A percentile compares a stretch with the other conserved stretches of the same genome.
phyloP scores from a whole-genome alignment of 2,797 vertebrate species.

The Paratrypauchen microcephalus region DNA sequence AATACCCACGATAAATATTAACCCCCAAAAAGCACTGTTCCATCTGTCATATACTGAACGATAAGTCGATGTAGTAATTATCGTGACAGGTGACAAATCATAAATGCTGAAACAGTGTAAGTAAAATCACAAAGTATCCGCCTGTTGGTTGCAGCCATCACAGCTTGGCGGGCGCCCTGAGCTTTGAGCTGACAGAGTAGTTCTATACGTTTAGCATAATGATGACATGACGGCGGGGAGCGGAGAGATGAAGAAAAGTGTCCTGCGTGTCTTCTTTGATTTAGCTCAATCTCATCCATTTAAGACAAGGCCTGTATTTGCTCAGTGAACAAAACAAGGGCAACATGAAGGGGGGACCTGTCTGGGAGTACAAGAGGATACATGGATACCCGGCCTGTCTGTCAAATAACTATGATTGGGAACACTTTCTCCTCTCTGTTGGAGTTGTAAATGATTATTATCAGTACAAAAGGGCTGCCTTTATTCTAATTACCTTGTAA shows the following conservation, averaged over 20 bases:
- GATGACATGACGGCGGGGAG: conserved; percentile 52
- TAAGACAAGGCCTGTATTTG: conserved; percentile 64
- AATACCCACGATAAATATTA: too few relatives aligned
- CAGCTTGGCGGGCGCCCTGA: conserved; percentile 41
- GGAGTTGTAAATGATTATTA: conserved; percentile 81
- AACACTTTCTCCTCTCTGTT: conserved; percentile 37
- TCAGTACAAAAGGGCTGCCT: conserved; percentile 78
- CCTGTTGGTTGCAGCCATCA: conserved; percentile 49
- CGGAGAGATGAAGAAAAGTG: conserved; percentile 61
- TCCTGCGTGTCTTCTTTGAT: conserved; percentile 65
- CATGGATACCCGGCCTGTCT: conserved; percentile 53
- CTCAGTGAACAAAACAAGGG: conserved; percentile 61
- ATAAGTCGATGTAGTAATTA: too few relatives aligned
- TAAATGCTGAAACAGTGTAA: conserved; percentile 5
- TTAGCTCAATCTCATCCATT: conserved; percentile 67
- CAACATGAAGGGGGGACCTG: conserved; percentile 36
- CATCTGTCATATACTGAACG: too few relatives aligned
- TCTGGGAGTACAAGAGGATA: conserved; percentile 44
- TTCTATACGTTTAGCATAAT: conserved; percentile 67
- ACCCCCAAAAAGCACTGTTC: too few relatives aligned
- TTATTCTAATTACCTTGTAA: conserved; percentile 87
- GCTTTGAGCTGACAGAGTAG: conserved; percentile 61
- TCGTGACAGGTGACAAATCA: neutral
- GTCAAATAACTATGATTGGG: conserved; percentile 52
- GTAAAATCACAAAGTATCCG: conserved; percentile 50